Percentiles rank a stretch among this genome's conserved stretches.
Conservation (phyloP, 2,113 vertebrate genomes). For the Pterophyllum scalare region DNA sequence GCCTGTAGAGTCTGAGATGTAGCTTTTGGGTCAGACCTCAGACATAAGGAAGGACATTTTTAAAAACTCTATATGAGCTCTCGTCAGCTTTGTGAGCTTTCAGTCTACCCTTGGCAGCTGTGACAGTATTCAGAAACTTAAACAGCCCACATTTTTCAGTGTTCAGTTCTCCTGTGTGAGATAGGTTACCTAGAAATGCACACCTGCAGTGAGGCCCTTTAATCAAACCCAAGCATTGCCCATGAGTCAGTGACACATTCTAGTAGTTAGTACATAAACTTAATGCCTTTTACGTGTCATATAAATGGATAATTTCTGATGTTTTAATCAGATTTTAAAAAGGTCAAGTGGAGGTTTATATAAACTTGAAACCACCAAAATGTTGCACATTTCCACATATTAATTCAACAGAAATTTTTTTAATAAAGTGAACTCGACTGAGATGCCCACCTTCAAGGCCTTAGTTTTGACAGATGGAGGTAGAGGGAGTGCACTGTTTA, state of each 20-base stretch:
- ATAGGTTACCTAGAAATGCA: slow-evolving; percentile 6
- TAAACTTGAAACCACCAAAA: not conserved
- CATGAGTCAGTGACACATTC: not conserved
- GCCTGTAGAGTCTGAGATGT: not conserved
- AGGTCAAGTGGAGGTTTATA: not conserved
- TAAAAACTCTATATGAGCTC: not conserved
- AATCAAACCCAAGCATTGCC: slow-evolving; percentile 38
- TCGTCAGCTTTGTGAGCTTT: not conserved
- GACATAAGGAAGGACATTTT: not conserved
- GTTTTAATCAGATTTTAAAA: not conserved
- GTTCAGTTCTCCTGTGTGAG: slow-evolving; percentile 5
- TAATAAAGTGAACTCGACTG: not conserved
- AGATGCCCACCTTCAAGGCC: not conserved
- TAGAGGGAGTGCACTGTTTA: slow-evolving; percentile 3
- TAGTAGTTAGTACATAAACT: not conserved
- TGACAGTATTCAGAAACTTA: slow-evolving; percentile 11
- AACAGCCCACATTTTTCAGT: not conserved
- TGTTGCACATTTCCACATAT: not conserved
- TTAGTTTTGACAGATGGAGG: slow-evolving; percentile 15
- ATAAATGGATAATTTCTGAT: not conserved
- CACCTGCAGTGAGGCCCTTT: slow-evolving; percentile 12
- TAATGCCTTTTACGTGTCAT: not conserved
- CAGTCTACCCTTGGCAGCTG: not conserved
- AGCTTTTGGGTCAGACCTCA: not conserved
- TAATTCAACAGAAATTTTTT: not conserved